These are phyloP conservation scores for Nipponia nippon DNA, from an alignment of 2,113 vertebrate species.

Conservation along the genomic window DNA sequence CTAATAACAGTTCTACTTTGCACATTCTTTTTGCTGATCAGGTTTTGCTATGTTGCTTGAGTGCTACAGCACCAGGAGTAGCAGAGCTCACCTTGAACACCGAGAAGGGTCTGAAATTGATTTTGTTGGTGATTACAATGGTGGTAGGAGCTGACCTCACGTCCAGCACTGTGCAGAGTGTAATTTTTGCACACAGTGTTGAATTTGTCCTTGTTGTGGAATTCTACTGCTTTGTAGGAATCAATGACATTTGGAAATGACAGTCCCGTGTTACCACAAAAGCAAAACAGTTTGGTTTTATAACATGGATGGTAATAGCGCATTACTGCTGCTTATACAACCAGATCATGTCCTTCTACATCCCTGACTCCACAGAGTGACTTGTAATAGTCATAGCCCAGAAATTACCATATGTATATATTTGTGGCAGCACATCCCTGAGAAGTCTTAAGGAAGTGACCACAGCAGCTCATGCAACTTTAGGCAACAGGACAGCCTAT, in stretches of 20 bases:
- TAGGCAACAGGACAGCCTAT: not conserved
- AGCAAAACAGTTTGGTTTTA: not conserved
- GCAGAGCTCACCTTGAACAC: not conserved
- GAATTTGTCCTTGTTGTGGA: not conserved
- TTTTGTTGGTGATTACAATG: not conserved
- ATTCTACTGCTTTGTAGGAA: not conserved
- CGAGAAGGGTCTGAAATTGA: not conserved
- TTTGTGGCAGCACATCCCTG: not conserved
- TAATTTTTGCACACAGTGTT: not conserved
- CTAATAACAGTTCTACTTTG: not conserved
- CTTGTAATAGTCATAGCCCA: not conserved
- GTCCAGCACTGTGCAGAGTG: not conserved
- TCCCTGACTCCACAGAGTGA: not conserved
- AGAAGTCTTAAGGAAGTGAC: not conserved
- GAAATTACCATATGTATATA: not conserved
- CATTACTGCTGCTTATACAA: not conserved
- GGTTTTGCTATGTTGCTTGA: not conserved
- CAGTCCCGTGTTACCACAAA: not conserved
- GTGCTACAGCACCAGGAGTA: not conserved
- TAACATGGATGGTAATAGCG: not conserved
- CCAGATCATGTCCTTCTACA: not conserved
- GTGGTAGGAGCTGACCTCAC: conserved; percentile 3
- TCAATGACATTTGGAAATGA: not conserved
- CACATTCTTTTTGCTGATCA: not conserved
- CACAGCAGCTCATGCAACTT: not conserved